Evolutionary conservation across 2,888 invertebrate species (phyloP).

Genomic region (Gari tellinella): DNA sequence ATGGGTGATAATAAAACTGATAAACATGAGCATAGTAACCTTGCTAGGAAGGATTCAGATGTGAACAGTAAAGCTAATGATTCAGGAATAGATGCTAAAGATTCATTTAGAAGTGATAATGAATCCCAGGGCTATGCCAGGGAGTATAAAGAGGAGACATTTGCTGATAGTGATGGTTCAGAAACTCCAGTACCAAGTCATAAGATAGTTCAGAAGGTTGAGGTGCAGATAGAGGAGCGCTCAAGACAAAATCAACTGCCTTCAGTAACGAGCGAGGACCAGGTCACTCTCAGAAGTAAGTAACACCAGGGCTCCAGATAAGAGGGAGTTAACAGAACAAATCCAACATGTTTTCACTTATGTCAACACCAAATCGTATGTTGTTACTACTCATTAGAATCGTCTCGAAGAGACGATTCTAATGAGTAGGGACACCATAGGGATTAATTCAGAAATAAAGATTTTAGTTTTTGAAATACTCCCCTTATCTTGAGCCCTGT

Average conservation of each 20-base stretch:
- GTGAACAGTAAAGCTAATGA: slow-evolving; percentile 50
- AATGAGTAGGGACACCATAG: too few species aligned
- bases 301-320: too few species aligned
- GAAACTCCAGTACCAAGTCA: slow-evolving; percentile 24
- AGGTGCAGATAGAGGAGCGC: slow-evolving; percentile 60
- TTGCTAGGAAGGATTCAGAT: slow-evolving; percentile 54
- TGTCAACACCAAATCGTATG: too few species aligned
- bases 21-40: slow-evolving; percentile 4
- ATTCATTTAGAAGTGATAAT: slow-evolving; percentile 42
- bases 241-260: slow-evolving; percentile 51
- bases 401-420: too few species aligned
- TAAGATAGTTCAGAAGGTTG: slow-evolving; percentile 51
- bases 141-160: slow-evolving; percentile 35
- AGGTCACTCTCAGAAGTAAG: slow-evolving; percentile 42
- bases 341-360: too few species aligned
- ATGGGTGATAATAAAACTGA: too few species aligned
- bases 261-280: slow-evolving; percentile 41
- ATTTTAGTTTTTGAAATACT: too few species aligned
- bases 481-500: too few species aligned
- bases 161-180: slow-evolving; percentile 53
- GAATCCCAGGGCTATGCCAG: slow-evolving; percentile 2
- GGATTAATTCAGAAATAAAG: too few species aligned
- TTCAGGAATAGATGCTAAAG: slow-evolving; percentile 49
- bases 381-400: too few species aligned
- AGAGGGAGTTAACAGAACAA: too few species aligned